Percentiles rank a stretch among this genome's conserved stretches.
phyloP scores from a whole-genome alignment of 30 jellyfish, hydroid and myxozoan genomes.

The Hydractinia echinata region DNA sequence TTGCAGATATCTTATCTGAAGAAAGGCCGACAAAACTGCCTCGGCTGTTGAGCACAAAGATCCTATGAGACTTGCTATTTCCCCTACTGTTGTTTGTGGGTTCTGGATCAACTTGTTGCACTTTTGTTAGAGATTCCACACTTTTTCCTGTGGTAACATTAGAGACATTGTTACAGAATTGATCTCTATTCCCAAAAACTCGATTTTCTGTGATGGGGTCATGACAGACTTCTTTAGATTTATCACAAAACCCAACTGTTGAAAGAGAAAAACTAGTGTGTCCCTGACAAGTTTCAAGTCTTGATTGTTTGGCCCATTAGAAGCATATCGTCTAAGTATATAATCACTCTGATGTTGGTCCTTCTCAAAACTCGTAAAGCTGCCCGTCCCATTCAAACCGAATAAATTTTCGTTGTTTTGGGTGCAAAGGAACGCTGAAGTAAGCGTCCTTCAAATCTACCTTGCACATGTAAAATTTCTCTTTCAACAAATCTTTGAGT shows the following conservation, averaged over 20 bases:
- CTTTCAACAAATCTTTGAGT: no score
- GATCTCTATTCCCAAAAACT: constrained; percentile 38
- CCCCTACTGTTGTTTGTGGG: constrained; percentile 14
- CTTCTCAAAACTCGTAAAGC: constrained; percentile 9
- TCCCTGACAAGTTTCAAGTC: not conserved
- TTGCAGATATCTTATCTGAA: constrained; percentile 25
- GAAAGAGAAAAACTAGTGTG: no score
- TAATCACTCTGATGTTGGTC: constrained; percentile 2
- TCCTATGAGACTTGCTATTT: constrained; percentile 31
- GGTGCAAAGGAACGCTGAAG: no score
- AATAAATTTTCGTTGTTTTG: no score
- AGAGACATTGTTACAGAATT: constrained; percentile 30
- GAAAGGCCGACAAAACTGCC: constrained; percentile 31
- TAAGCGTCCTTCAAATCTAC: no score
- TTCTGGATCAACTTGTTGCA: constrained; percentile 15
- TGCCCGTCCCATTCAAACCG: no score
- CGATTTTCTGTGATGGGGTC: constrained; percentile 30
- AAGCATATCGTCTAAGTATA: constrained; percentile 11
- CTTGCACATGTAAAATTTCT: no score
- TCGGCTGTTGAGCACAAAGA: constrained; percentile 38
- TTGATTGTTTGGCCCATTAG: constrained; percentile 17
- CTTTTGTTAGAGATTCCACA: constrained; percentile 9
- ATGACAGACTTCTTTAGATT: constrained; percentile 24
- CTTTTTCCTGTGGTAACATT: constrained; percentile 31
- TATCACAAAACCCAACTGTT: constrained; percentile 33